phyloP scores from a whole-genome alignment of 1,140 invertebrate genomes.

The Episyrphus balteatus region DNA sequence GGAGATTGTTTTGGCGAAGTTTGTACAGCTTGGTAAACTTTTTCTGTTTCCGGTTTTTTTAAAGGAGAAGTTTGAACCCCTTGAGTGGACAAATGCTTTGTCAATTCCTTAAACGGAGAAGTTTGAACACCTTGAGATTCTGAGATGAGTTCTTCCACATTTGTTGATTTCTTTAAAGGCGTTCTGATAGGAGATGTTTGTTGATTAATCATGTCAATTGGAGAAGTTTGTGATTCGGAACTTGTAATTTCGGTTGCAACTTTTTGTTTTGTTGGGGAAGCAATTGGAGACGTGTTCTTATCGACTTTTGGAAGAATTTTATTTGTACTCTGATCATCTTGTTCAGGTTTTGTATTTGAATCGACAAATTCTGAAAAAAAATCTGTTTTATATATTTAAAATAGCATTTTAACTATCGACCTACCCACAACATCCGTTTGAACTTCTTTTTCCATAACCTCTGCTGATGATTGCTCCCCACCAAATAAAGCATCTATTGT shows the following conservation, averaged over 20 bases:
- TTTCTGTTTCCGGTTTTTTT: constrained; percentile 2
- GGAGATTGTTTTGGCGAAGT: background rate
- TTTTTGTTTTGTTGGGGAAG: constrained; percentile 16
- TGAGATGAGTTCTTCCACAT: constrained; percentile 8
- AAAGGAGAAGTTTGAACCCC: constrained; percentile 15
- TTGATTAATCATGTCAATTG: constrained; percentile 17
- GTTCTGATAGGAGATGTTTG: constrained; percentile 27
- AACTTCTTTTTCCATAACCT: background rate
- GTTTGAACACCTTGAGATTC: constrained; percentile 11
- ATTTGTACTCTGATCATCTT: too few species aligned
- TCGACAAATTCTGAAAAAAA: too few species aligned
- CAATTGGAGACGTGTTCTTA: too few species aligned
- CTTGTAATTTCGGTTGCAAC: constrained; percentile 1
- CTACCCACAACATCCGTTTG: too few species aligned
- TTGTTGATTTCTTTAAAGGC: constrained; percentile 5
- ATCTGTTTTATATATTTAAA: too few species aligned
- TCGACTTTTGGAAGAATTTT: too few species aligned
- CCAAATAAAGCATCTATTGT: constrained; percentile 29
- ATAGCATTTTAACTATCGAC: too few species aligned
- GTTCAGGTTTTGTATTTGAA: too few species aligned
- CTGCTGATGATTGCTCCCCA: background rate
- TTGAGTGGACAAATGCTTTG: constrained; percentile 15
- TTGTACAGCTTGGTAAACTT: background rate
- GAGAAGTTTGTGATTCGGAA: background rate
- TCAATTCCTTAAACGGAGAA: constrained; percentile 9